Conservation (phyloP, 2,888 invertebrate species). For the Mesochorus sp. region DNA sequence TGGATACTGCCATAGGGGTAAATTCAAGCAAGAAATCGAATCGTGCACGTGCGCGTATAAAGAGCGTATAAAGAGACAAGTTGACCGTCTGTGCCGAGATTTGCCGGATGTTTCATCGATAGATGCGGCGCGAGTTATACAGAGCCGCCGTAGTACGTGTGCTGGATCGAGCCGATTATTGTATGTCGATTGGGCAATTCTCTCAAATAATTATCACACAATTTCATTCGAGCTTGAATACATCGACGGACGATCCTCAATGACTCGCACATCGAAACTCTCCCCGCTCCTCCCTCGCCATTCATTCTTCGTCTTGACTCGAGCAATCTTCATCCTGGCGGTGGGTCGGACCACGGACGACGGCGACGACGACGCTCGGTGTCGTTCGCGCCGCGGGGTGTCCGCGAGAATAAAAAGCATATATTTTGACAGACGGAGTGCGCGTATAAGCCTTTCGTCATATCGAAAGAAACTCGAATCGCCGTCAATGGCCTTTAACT, state of each 20-base stretch:
- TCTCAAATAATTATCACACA: not conserved
- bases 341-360: no score
- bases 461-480: slow-evolving; percentile 56
- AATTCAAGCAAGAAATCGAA: slow-evolving; percentile 62
- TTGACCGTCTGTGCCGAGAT: slow-evolving; percentile 66
- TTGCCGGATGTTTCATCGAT: slow-evolving; percentile 68
- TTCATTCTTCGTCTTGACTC: slow-evolving; percentile 24
- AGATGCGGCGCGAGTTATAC: slow-evolving; percentile 47
- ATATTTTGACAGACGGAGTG: slow-evolving; percentile 74
- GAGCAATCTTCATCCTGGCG: slow-evolving; percentile 49
- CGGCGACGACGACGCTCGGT: slow-evolving; percentile 68
- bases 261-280: slow-evolving; percentile 7
- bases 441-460: slow-evolving; percentile 72
- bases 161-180: slow-evolving; percentile 45
- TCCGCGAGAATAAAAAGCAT: slow-evolving; percentile 68
- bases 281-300: slow-evolving; percentile 30
- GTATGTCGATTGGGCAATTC: slow-evolving; percentile 29
- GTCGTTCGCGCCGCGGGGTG: slow-evolving; percentile 72
- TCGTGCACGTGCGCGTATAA: slow-evolving; percentile 64
- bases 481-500: slow-evolving; percentile 33
- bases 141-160: slow-evolving; percentile 54
- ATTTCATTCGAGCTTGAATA: not conserved
- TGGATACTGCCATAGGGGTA: slow-evolving; percentile 51
- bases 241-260: not conserved
- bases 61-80: slow-evolving; percentile 52